phyloP scores from a whole-genome alignment of 1,140 invertebrate genomes.

The Ruditapes philippinarum region DNA sequence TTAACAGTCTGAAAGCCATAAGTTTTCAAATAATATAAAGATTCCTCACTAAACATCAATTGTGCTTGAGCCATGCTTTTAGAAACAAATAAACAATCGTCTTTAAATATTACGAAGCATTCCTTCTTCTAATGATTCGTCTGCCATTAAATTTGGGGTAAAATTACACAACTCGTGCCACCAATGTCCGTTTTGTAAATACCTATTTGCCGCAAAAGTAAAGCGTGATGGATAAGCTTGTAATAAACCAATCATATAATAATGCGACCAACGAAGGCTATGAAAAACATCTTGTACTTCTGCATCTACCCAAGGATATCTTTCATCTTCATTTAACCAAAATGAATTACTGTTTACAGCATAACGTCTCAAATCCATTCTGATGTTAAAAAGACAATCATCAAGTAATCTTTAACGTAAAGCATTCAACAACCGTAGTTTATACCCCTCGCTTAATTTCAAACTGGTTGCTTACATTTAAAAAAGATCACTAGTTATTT shows the following conservation, averaged over 20 bases:
- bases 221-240: neutral
- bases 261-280: no score
- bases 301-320: no score
- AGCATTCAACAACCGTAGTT: neutral
- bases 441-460: neutral
- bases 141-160: no score
- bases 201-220: neutral
- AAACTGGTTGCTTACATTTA: neutral
- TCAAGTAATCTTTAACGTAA: neutral
- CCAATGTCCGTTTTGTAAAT: neutral
- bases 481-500: no score
- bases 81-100: no score
- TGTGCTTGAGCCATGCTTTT: conserved; percentile 57
- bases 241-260: neutral
- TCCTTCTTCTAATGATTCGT: neutral
- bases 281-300: no score
- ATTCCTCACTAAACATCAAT: conserved; percentile 31
- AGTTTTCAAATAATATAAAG: conserved; percentile 2
- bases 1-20: conserved; percentile 44
- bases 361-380: no score
- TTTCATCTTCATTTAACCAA: no score
- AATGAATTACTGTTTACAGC: no score
- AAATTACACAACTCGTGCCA: no score
- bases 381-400: no score
- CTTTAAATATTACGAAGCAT: neutral